Evolutionary conservation across 2,113 vertebrate genomes (phyloP), one percentile per base, ranked within the genome.

Genomic region (Oncorhynchus clarkii): DNA sequence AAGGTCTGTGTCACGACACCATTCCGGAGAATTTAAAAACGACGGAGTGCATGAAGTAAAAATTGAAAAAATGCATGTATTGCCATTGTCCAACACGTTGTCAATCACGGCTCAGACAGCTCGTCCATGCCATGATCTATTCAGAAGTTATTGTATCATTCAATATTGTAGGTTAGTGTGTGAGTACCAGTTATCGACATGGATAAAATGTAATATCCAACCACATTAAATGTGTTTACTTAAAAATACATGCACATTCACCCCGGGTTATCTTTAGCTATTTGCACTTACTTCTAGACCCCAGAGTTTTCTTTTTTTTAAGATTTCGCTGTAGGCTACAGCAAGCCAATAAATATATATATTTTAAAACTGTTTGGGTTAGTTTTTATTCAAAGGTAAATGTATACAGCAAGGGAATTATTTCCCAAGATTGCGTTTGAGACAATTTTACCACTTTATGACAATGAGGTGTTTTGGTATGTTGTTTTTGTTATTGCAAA

Each of bases 341-440:
- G 13, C 54, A 74, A 54, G 24, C 11, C 20, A 84, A 70, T 81
- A 74, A 81, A 86, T 72, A 78, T 59, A 72, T 78, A 67, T 75
- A 81, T 85, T 83, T 87, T 80, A 70, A 74, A 5, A 59, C 51
- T 27, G 51, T 54, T 54, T 54, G 51, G 14, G 16, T 54, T 18
- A 54, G 16, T 54, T 16, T 3, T 18, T 18, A 54, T 54, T 54
- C 51, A 18, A 66, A 2, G 13, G 0, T 26, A 16, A 67, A 31
- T 31, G 29, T 67, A 24, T 29, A 11, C 29, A 31, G n/a, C 26
- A 27, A 14, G 22, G 22, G 13, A 45, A 9, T 11, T 45, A 8
- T 45, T 45, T 45, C 39, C 39, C 39, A 11, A 45, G 39, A 9
- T 54, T 16, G 49, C 3, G 49, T 54, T 54, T 16, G 49, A 54